Base-by-base conservation (phyloP, 2,797 vertebrate species). In the Sphenopsis melanotis region DNA sequence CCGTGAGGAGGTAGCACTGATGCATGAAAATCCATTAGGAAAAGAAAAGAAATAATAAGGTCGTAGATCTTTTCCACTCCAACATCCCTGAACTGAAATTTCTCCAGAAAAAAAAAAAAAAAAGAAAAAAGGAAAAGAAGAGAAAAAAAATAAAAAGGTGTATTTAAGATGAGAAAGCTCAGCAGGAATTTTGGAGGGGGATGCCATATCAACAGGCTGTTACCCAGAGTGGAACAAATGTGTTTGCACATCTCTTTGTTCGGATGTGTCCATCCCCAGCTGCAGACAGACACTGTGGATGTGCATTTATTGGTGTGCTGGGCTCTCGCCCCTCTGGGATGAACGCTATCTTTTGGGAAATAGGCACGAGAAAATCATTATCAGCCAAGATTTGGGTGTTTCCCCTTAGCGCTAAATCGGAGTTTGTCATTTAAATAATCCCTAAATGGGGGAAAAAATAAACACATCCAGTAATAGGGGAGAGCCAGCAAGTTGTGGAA, bases 21-120 rank as follows among this genome's bases (percentile, higher is more conserved):
- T 88, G 94, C 91, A 88, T 76, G 85, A 91, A 93, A 93, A 97
- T 79, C 85, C 91, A 96, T 91, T 71, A 92, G 78, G 91, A 94
- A 96, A 96, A 97, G 80, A 91, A 94, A 93, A 97, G 82, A 29
- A 93, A 87, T 90, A 95, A 95, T 85, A 91, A 95, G 82, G 89
- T 88, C 69, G 8, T 94, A 84, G 90, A 94, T 95, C 88, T 96
- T 93, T 90, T 19, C 83, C 56, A 66, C 80, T 52, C n/a, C 3
- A 3, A 32, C 75, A 64, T 92, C 69, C 39, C 69, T 72, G 92
- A 76, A 77, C 93, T 66, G 91, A 89, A 89, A 87, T 91, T 89
- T 57, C 89, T 83, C 53, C 61, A 71, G 56, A 11, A 68, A 32
- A 50, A 41, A 23, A 42, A 39, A 57, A 19, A 11, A 27, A 10